Evolutionary conservation across 2,797 vertebrate genomes (phyloP), one percentile per base, ranked within the genome.

Genomic region (Manis pentadactyla): DNA sequence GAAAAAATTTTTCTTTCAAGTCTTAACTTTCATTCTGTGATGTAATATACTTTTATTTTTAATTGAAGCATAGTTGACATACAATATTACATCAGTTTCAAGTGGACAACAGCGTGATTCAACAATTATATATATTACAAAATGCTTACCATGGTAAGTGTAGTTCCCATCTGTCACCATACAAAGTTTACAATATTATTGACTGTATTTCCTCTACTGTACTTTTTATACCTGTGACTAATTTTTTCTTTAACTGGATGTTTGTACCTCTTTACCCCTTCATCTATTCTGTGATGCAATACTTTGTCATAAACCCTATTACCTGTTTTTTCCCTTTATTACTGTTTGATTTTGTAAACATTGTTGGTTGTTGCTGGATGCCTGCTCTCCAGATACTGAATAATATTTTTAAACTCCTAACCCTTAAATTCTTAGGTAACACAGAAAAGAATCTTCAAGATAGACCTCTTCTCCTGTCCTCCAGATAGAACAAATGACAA

Each of bases 1-100:
- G 79, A 89, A 91, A 84, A 91, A 5, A 73, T 31, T 87, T 89
- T 93, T 77, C 81, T 64, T 85, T 81, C 74, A 93, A 89, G 21
- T 85, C 71, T 81, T 83, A 87, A 78, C 34, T 84, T 90, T 94
- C 77, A 87, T 11, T 29, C 51, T 61, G 18, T 75, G 46, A 46
- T 46, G 46, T 46, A 46, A 46, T 46, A 46, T 46, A 46, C 46
- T 46, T 46, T 46, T 46, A 46, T 46, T 46, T 46, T 46, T 46
- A 46, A 46, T 46, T 46, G 46, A 46, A 46, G 46, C 46, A 46
- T 46, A 46, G 46, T 46, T 46, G 46, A 46, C 12, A 46, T 46
- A 12, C 46, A 46, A 46, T 46, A 46, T 46, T 46, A 46, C 46
- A 46, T 46, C 11, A 46, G 10, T 46, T 46, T 46, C 46, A 46